Evolutionary conservation across 2,113 vertebrate genomes (phyloP), one percentile per base, ranked within the genome.

Genomic region (Tautogolabrus adspersus): DNA sequence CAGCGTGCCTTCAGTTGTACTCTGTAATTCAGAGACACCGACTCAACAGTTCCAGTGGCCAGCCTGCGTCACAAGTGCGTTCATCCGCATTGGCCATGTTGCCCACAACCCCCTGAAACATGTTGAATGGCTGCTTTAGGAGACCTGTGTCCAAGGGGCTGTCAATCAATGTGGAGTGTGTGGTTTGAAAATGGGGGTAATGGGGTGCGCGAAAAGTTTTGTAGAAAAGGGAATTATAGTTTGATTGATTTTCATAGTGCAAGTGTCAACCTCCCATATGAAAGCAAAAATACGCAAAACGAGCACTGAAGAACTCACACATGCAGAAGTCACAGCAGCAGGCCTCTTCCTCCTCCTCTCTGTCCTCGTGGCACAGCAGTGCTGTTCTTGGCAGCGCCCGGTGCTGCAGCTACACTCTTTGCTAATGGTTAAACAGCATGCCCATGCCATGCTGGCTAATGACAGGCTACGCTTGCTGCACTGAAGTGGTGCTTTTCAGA

Each of bases 1-100:
- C 88, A 87, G 82, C 67, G 49, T 47, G 79, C 67, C 82, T 83
- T 77, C 62, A 76, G 77, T 67, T 72, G 16, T 84, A 90, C 88
- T 88, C 90, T 93, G 83, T 91, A 93, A 93, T 93, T 91, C 89
- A 60, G 82, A 86, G 51, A 82, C 86, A 88, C 79, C 72, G 64
- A 87, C 79, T 88, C 87, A 75, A 81, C 68, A 69, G 72, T 85
- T 89, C 86, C 73, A 67, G 79, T 21, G 70, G 84, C 90, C 86
- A 90, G 89, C 63, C 85, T 91, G 91, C 93, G 91, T 93, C 93
- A 93, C 84, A 70, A 87, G 64, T 91, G 87, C 89, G 88, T 89
- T 89, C 57, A 68, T 89, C 82, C 76, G 23, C 72, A 76, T 76
- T 87, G 69, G 64, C 86, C 75, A 72, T 84, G 78, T 88, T 19